phyloP scores from a whole-genome alignment of 2,888 invertebrate genomes.

The Dascillus cervinus region DNA sequence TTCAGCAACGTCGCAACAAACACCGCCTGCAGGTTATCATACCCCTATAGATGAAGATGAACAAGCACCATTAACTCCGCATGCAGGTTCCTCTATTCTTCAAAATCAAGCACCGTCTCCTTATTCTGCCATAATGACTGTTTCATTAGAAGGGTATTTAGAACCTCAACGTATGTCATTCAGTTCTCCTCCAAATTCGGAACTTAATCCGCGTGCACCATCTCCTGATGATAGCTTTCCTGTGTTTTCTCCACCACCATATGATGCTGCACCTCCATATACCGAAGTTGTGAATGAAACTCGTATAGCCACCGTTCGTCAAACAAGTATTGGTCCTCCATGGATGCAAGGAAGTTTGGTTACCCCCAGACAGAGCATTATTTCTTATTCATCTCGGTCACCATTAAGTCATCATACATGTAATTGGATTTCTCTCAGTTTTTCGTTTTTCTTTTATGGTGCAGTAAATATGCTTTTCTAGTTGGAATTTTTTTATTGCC shows the following conservation, averaged over 20 bases:
- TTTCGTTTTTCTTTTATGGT: neutral
- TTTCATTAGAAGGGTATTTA: constrained; percentile 77
- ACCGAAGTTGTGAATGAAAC: constrained; percentile 34
- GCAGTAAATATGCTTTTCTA: neutral
- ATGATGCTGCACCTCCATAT: constrained; percentile 43
- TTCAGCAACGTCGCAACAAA: constrained; percentile 53
- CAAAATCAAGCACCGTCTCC: constrained; percentile 59
- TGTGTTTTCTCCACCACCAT: constrained; percentile 77
- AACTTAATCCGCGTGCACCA: constrained; percentile 56
- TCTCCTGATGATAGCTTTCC: constrained; percentile 78
- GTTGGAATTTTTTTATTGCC: constrained; percentile 4
- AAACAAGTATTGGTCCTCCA: constrained; percentile 46
- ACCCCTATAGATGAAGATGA: constrained; percentile 59
- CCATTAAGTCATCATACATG: constrained; percentile 84
- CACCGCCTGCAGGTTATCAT: constrained; percentile 65
- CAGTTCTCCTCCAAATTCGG: constrained; percentile 69
- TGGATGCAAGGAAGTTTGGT: constrained; percentile 46
- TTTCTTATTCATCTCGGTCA: constrained; percentile 69
- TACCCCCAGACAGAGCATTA: constrained; percentile 65
- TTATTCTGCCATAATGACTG: constrained; percentile 76
- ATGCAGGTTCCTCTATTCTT: constrained; percentile 47
- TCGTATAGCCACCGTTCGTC: constrained; percentile 31
- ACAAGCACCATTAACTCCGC: constrained; percentile 45
- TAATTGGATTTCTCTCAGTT: constrained; percentile 46
- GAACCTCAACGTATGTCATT: constrained; percentile 78